phyloP scores from a whole-genome alignment of 2,797 vertebrate species.

The Acrossocheilus fasciatus region DNA sequence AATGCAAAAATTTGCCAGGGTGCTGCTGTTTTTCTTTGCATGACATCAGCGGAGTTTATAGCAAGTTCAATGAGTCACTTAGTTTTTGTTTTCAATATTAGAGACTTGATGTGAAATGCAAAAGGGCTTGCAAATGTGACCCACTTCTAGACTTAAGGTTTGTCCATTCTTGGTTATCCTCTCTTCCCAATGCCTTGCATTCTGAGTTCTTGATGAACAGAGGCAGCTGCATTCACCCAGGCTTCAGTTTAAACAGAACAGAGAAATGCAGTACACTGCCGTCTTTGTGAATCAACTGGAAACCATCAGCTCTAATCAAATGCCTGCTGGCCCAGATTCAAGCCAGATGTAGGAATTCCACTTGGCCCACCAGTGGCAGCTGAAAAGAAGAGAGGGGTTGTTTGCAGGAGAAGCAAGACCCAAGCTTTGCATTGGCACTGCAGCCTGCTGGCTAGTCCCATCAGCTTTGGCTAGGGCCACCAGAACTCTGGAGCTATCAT shows the following conservation, averaged over 20 bases:
- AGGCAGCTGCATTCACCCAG: conserved; percentile 60
- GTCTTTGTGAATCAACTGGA: conserved; percentile 68
- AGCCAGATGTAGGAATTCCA: conserved; percentile 70
- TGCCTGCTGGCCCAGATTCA: conserved; percentile 64
- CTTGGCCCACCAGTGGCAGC: conserved; percentile 57
- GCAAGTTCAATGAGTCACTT: neutral
- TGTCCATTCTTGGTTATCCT: conserved; percentile 18
- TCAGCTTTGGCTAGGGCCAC: conserved; percentile 29
- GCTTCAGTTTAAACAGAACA: conserved; percentile 57
- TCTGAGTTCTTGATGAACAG: conserved; percentile 58
- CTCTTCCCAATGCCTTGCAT: conserved; percentile 20
- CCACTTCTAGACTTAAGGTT: conserved; percentile 2
- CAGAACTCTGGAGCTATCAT: conserved; percentile 13
- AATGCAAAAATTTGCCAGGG: conserved; percentile 3
- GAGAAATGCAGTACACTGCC: conserved; percentile 62
- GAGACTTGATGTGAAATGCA: neutral
- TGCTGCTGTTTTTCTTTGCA: conserved; percentile 20
- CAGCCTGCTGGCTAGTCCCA: neutral
- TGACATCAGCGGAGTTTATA: conserved; percentile 30
- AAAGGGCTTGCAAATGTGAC: neutral
- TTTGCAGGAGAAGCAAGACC: conserved; percentile 55
- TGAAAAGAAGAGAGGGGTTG: conserved; percentile 51
- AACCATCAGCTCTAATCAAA: conserved; percentile 69
- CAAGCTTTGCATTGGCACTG: conserved; percentile 51
- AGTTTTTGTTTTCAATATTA: conserved; percentile 1